phyloP scores from a whole-genome alignment of 1,140 invertebrate genomes.

The Ips nitidus region DNA sequence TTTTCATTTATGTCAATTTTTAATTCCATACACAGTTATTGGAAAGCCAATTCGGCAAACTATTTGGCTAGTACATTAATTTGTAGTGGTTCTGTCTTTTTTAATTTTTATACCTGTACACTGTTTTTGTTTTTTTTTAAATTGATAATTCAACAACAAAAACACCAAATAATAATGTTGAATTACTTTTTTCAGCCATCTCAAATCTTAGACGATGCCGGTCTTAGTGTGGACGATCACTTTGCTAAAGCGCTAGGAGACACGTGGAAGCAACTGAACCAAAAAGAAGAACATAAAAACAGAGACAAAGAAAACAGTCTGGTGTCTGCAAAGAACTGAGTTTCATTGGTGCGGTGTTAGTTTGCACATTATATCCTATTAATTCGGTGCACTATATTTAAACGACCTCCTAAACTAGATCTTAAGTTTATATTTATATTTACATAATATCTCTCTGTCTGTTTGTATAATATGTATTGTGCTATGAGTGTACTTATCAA shows the following conservation, averaged over 20 bases:
- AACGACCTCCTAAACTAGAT: slow-evolving; percentile 4
- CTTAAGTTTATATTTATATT: neutral
- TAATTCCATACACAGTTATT: too few relatives aligned
- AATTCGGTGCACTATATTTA: neutral
- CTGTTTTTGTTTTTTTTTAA: neutral
- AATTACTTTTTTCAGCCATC: neutral
- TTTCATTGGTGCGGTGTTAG: neutral
- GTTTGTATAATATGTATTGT: too few relatives aligned
- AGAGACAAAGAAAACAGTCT: slow-evolving; percentile 41
- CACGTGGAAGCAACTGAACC: slow-evolving; percentile 81
- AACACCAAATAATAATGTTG: too few relatives aligned
- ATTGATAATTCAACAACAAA: too few relatives aligned
- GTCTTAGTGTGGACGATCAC: slow-evolving; percentile 82
- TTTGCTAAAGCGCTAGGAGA: slow-evolving; percentile 94
- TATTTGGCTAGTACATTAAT: too few relatives aligned
- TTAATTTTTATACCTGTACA: neutral
- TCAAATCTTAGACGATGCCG: slow-evolving; percentile 48
- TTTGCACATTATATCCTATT: neutral
- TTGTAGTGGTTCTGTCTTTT: neutral
- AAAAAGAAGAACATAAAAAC: slow-evolving; percentile 45
- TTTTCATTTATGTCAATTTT: too few relatives aligned
- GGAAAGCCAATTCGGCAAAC: too few relatives aligned
- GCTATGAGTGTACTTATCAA: too few relatives aligned
- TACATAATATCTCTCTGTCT: too few relatives aligned
- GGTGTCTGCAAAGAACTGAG: slow-evolving; percentile 33